Evolutionary conservation across 2,113 vertebrate species (phyloP), one percentile per base, ranked within the genome.

Genomic region (Actinemys pallida): DNA sequence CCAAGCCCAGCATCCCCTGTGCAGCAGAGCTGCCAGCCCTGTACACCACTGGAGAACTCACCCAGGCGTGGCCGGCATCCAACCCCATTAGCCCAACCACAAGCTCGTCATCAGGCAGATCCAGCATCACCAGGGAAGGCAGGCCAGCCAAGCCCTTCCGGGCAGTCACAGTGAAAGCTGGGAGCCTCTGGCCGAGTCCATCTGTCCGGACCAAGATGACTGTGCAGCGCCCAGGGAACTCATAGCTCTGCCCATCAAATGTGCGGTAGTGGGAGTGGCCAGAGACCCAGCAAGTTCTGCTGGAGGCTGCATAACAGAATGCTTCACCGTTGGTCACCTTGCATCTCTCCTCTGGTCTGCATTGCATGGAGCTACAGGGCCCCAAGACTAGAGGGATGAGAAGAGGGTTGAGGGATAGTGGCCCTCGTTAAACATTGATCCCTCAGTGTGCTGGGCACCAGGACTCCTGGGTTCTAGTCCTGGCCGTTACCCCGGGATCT

Each of bases 171-270:
- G 96, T 97, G 91, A 99, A 99, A 52, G 98, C 97, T 3, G 95
- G 97, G 10, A 99, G 96, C 79, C 96, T 96, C 1, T 92, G 35
- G 59, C 97, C 59, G 4, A 91, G 87, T 6, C 50, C 53, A 81
- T 98, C 98, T 90, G 96, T 97, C 96, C 97, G 98, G 80, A 98
- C 94, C 42, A 98, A 95, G 54, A 96, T 90, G 27, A 98, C 98
- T 20, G 96, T 97, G 94, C 98, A 98, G 86, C 97, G 98, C 52
- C 98, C 98, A 96, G 98, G 98, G 85, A 98, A 98, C 88, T 98
- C 57, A 86, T 86, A 98, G 57, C 62, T 81, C 31, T 35, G 81
- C 0, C 96, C 97, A n/a, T 98, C 98, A 54, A 98, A 98, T 6
- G 98, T 98, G 27, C 75, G 84, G 81, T 98, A 98, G 54, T 98